These are phyloP conservation scores for Oreohelix idahoensis DNA, from an alignment of 1,140 invertebrate genomes.

Conservation along the genomic window DNA sequence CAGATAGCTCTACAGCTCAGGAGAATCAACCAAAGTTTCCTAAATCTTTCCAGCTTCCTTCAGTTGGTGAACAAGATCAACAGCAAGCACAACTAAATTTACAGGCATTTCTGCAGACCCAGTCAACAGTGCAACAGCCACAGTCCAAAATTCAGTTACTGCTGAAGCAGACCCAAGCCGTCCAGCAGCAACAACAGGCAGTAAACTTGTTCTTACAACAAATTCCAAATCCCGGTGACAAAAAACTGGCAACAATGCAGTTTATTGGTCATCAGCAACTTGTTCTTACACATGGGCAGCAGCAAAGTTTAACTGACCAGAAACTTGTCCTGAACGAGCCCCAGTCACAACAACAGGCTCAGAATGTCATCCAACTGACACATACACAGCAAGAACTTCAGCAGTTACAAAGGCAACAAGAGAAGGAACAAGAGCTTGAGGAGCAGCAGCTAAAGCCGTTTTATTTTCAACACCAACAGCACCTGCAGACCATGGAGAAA, in stretches of 20 bases:
- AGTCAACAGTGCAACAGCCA: background rate
- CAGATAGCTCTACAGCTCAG: background rate
- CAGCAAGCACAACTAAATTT: background rate
- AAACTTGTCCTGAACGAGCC: background rate
- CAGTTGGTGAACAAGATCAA: background rate
- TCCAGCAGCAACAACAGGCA: background rate
- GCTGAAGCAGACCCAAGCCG: background rate
- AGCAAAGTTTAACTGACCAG: background rate
- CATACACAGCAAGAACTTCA: conserved; percentile 27
- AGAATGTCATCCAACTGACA: background rate
- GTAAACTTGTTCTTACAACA: background rate
- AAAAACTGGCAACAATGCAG: background rate
- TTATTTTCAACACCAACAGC: background rate
- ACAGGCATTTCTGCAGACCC: no score
- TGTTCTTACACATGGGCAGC: background rate
- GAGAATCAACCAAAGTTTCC: background rate
- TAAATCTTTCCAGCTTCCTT: background rate
- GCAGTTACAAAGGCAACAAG: conserved; percentile 7
- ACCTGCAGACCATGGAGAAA: background rate
- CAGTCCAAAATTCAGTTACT: background rate
- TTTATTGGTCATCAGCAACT: background rate
- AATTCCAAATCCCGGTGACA: background rate
- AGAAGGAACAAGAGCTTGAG: background rate
- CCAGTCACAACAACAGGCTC: background rate
- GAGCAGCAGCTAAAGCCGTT: conserved; percentile 1